Evolutionary conservation across 1,140 invertebrate species (phyloP), one percentile per base, ranked within the genome.

Genomic region (Epicauta chinensis): DNA sequence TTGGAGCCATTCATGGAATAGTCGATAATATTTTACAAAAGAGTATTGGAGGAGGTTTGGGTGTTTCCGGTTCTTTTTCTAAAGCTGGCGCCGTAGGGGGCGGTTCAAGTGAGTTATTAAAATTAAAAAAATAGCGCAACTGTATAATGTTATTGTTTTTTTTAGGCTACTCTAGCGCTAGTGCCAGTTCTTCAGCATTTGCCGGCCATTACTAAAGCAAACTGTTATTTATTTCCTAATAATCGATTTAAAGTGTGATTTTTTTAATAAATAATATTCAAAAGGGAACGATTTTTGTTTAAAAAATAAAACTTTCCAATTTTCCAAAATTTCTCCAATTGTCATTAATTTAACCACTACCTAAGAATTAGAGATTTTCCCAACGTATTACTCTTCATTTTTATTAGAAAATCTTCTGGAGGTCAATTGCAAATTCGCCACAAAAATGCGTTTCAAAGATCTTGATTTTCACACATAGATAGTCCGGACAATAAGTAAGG

Each of bases 181-280:
- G 46, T 29, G 16, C 46, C 10, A 31, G 37, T 12, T 49, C 32
- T 34, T 11, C 10, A 3, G 10, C 46, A 15, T 49, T 29, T 32
- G 10, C 46, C 3, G 36, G 46, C 10, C 46, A 49, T 16, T 49
- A 49, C 31, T 49, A 49, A 32, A 7, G 10, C 3, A 34, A 34
- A n/a, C 1, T 34, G 32, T 34, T 3, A 34, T 7, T 12, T 7
- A 34, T 34, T n/a, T 34, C 11, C 3, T 34, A 34, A 23, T 23
- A 7, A 23, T 0, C 23, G 4, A 23, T 5, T 23, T 23, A 0
- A 23, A 16, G 35, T 46, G 43, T 46, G 43, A 46, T 46, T 46
- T 46, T 46, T 46, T 34, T 46, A 35, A 46, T 46, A 31, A 46
- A 46, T 16, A 40, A 41, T 41, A 16, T 16, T 41, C 16, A 6